Percentiles rank a stretch among this genome's conserved stretches.
These are phyloP conservation scores for Holacanthus passer DNA, from an alignment of 2,113 vertebrate species.

Conservation along the genomic window DNA sequence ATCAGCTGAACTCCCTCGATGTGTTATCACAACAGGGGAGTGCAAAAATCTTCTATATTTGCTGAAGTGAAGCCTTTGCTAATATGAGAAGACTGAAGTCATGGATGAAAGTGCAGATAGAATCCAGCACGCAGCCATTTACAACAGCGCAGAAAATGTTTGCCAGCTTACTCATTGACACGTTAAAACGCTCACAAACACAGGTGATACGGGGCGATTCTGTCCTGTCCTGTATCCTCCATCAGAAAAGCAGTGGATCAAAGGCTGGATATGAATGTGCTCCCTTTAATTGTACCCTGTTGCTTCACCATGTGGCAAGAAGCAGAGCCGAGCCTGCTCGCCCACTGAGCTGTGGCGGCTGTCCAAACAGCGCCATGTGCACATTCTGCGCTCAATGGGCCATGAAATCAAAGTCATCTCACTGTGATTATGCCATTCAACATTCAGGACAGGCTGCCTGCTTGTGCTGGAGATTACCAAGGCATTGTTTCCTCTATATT, in stretches of 20 bases:
- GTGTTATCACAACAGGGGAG: background rate
- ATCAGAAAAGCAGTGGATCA: background rate
- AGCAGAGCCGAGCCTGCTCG: background rate
- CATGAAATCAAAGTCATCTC: conserved; percentile 56
- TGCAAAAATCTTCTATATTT: conserved; percentile 14
- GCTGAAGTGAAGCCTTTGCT: background rate
- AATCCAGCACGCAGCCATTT: background rate
- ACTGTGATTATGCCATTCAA: conserved; percentile 35
- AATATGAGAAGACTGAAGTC: conserved; percentile 11
- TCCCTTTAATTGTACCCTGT: conserved; percentile 25
- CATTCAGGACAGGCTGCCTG: conserved; percentile 5
- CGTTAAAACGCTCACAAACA: background rate
- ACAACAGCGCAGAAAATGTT: background rate
- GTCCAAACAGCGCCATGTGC: conserved; percentile 41
- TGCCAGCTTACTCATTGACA: background rate
- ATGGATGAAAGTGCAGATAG: conserved; percentile 7
- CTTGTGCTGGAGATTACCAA: conserved; percentile 20
- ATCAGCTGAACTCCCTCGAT: background rate
- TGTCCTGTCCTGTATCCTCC: background rate
- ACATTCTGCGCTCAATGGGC: conserved; percentile 30
- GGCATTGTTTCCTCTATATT: background rate
- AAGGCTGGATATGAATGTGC: background rate
- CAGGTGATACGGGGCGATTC: background rate
- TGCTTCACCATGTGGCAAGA: conserved; percentile 22
- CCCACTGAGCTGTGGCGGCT: conserved; percentile 20